phyloP scores from a whole-genome alignment of 1,140 invertebrate species.

The Batillaria attramentaria region DNA sequence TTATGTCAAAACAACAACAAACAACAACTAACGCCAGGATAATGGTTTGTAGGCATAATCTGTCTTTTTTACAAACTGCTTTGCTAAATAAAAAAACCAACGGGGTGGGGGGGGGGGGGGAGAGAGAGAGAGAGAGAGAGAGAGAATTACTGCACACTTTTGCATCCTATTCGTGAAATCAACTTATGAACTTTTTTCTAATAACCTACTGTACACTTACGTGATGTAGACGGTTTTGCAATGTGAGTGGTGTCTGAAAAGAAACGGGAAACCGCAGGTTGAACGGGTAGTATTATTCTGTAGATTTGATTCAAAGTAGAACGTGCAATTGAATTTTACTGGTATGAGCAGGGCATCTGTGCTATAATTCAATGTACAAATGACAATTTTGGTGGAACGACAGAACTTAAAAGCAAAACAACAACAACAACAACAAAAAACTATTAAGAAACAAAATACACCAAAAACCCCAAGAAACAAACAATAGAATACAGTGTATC shows the following conservation, averaged over 20 bases:
- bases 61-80: neutral
- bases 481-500: neutral
- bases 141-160: too few species aligned
- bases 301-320: neutral
- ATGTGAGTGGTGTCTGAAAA: constrained; percentile 15
- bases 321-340: neutral
- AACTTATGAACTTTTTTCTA: neutral
- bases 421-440: neutral
- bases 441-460: neutral
- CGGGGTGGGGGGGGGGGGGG: too few species aligned
- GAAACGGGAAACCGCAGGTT: neutral
- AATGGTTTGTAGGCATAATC: neutral
- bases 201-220: neutral
- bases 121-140: too few species aligned
- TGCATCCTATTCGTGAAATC: neutral
- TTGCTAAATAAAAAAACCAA: neutral
- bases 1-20: too few species aligned
- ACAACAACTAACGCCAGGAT: neutral
- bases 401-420: neutral
- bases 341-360: neutral
- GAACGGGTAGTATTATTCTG: neutral
- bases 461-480: neutral
- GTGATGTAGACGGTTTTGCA: neutral
- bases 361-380: neutral
- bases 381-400: neutral